Evolutionary conservation across 2,797 vertebrate genomes (phyloP).

Genomic region (Rhinichthys osculus): DNA sequence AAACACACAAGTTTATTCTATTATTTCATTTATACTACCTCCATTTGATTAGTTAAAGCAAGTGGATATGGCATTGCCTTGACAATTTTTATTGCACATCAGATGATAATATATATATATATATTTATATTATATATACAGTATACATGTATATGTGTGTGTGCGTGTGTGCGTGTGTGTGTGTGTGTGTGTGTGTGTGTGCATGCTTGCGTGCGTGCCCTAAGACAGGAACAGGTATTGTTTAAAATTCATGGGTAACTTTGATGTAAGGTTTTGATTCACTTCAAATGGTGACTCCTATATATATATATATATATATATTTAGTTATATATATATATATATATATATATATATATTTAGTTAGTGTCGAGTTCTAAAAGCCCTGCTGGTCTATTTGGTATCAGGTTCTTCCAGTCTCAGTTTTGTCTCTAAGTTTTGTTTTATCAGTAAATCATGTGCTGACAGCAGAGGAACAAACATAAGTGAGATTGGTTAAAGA

Average conservation of each 20-base stretch:
- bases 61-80: neutral
- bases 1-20: slow-evolving; percentile 16
- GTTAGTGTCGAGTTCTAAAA: neutral
- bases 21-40: neutral
- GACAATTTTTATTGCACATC: neutral
- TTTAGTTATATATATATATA: too few species aligned
- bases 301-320: too few species aligned
- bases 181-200: too few species aligned
- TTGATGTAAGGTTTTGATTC: too few species aligned
- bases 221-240: too few species aligned
- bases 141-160: neutral
- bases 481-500: neutral
- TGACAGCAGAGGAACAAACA: slow-evolving; percentile 46
- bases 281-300: too few species aligned
- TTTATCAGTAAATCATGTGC: slow-evolving; percentile 37
- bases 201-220: too few species aligned
- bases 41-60: neutral
- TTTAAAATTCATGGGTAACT: too few species aligned
- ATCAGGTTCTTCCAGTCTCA: slow-evolving; percentile 62
- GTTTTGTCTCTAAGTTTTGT: slow-evolving; percentile 37
- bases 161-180: too few species aligned
- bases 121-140: too few species aligned
- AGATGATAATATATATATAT: too few species aligned
- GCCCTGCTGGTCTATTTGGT: neutral
- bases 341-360: neutral